A percentile compares a stretch with the other conserved stretches of the same genome.
Evolutionary conservation across 2,113 vertebrate species (phyloP).

Genomic region (Lampris incognitus): DNA sequence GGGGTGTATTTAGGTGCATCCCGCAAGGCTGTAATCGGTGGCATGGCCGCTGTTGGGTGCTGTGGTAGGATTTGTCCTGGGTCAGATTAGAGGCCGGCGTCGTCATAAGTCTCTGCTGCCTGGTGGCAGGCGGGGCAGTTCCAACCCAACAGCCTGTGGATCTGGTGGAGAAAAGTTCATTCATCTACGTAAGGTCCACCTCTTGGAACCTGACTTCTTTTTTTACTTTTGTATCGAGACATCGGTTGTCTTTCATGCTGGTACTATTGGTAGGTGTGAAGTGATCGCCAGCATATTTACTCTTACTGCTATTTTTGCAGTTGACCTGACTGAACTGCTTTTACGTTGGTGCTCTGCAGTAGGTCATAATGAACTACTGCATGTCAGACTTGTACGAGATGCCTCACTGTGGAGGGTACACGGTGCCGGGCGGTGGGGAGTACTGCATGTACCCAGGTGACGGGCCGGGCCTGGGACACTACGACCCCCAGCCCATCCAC

Average conservation of each 20-base stretch:
- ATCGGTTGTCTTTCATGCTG: background rate
- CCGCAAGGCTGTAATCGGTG: constrained; percentile 72
- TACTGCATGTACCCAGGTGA: constrained; percentile 90
- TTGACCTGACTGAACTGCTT: background rate
- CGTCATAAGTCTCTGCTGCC: constrained; percentile 91
- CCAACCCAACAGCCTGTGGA: constrained; percentile 47
- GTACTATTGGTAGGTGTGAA: too few species aligned
- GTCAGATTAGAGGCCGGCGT: constrained; percentile 90
- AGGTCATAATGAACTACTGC: constrained; percentile 90
- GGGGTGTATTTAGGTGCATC: constrained; percentile 34
- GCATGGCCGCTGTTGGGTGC: constrained; percentile 81
- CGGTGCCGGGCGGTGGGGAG: constrained; percentile 84
- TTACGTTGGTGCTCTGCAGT: constrained; percentile 17
- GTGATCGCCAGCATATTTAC: too few species aligned
- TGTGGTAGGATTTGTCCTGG: constrained; percentile 88
- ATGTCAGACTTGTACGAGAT: constrained; percentile 90
- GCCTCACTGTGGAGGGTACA: constrained; percentile 86
- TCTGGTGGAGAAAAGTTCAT: constrained; percentile 79
- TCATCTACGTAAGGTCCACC: constrained; percentile 63
- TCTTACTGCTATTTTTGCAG: too few species aligned
- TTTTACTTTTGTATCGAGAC: background rate
- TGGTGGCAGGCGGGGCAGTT: constrained; percentile 72
- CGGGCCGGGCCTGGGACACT: constrained; percentile 85
- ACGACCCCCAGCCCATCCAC: constrained; percentile 88
- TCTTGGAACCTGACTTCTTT: constrained; percentile 6